Conservation (phyloP, 2,888 invertebrate species). For the Meteorus cinctellus region DNA sequence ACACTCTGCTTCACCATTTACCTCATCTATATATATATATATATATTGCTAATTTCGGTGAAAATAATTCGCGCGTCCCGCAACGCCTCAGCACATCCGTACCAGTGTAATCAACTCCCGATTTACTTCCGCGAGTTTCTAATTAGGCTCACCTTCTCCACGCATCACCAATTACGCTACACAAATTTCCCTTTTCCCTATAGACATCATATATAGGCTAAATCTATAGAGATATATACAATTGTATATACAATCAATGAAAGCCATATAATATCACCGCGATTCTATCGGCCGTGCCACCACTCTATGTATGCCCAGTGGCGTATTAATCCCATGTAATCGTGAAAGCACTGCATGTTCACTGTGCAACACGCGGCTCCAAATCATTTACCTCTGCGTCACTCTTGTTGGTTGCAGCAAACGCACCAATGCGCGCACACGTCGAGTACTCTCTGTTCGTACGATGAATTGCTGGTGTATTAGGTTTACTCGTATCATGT, state of each 20-base stretch:
- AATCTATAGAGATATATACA: neutral
- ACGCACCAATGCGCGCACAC: neutral
- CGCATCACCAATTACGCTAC: constrained; percentile 25
- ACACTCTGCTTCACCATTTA: neutral
- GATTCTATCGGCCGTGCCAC: constrained; percentile 19
- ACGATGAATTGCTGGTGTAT: neutral
- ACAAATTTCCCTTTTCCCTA: neutral
- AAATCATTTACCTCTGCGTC: neutral
- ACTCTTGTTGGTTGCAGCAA: neutral
- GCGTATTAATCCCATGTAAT: constrained; percentile 43
- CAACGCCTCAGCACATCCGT: constrained; percentile 36
- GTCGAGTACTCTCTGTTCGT: neutral
- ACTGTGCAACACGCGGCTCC: neutral
- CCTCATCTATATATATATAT: neutral
- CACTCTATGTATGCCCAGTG: constrained; percentile 33
- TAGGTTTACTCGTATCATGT: neutral
- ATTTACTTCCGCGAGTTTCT: constrained; percentile 46
- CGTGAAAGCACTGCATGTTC: constrained; percentile 20
- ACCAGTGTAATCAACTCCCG: constrained; percentile 44
- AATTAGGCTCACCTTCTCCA: constrained; percentile 28
- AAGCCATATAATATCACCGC: neutral
- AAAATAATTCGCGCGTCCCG: constrained; percentile 33
- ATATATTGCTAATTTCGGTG: neutral
- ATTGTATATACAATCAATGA: neutral
- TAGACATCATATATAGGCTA: neutral